Conservation (phyloP, 2,888 invertebrate species). For the Hecatera dysodea region DNA sequence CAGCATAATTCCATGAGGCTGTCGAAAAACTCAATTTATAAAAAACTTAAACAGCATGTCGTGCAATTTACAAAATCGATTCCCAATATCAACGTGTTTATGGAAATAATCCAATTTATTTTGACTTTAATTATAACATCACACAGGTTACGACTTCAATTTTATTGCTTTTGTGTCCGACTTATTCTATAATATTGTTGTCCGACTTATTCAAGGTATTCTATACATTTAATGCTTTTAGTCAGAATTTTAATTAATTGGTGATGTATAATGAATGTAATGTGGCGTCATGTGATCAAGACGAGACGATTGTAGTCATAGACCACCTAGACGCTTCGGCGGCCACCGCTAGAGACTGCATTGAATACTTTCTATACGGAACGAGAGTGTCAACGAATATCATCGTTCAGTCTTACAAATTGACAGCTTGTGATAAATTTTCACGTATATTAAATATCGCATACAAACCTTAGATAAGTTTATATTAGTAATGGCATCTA, state of each 20-base stretch:
- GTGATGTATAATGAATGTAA: constrained; percentile 26
- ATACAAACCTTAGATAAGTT: no score
- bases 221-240: no score
- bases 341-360: not conserved
- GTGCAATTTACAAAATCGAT: not conserved
- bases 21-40: not conserved
- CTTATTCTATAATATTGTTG: no score
- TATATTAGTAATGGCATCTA: no score
- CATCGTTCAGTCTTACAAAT: not conserved
- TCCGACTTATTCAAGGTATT: no score
- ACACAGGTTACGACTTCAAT: not conserved
- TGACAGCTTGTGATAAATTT: not conserved
- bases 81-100: not conserved
- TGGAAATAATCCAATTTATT: not conserved
- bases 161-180: constrained; percentile 31
- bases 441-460: no score
- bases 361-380: not conserved
- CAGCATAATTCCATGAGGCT: not conserved
- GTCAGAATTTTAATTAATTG: constrained; percentile 31
- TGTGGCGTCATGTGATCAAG: constrained; percentile 59
- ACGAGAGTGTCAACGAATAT: not conserved
- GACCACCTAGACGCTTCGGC: no score
- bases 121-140: constrained; percentile 1
- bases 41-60: not conserved
- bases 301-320: no score